Percentiles rank a stretch among this genome's conserved stretches.
phyloP scores from a whole-genome alignment of 1,140 invertebrate species.

The Pygmarrhopalites habei region DNA sequence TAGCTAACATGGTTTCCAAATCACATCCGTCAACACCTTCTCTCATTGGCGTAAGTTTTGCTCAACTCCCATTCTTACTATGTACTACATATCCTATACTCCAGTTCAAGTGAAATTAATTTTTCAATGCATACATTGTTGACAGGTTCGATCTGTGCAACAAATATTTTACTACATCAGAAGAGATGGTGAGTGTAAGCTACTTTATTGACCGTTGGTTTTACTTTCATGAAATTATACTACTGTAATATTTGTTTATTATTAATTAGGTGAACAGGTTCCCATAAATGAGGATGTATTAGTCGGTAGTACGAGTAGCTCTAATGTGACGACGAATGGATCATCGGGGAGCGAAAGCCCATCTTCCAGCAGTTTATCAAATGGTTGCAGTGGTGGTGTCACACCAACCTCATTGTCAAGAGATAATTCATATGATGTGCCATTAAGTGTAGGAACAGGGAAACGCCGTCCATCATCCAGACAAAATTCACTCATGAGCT shows the following conservation, averaged over 20 bases:
- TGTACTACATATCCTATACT: neutral
- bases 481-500: conserved; percentile 34
- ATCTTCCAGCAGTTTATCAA: conserved; percentile 25
- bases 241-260: too few species aligned
- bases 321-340: conserved; percentile 17
- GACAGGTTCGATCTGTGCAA: conserved; percentile 24
- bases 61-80: too few species aligned
- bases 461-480: conserved; percentile 29
- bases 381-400: conserved; percentile 14
- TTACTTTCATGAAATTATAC: too few species aligned
- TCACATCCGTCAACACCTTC: conserved; percentile 48
- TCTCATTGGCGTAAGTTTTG: conserved; percentile 45
- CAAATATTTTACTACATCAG: conserved; percentile 30
- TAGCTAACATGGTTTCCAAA: conserved; percentile 83
- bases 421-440: conserved; percentile 31
- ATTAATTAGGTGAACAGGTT: too few species aligned
- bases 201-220: too few species aligned
- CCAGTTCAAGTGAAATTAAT: neutral
- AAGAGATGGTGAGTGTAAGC: conserved; percentile 30
- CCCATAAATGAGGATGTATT: conserved; percentile 33
- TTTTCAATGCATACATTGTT: too few species aligned
- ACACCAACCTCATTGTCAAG: conserved; percentile 28
- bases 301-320: conserved; percentile 5
- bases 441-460: conserved; percentile 16
- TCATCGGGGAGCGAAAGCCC: conserved; percentile 33